phyloP scores from a whole-genome alignment of 2,888 invertebrate species.

The Ophonus ardosiacus region DNA sequence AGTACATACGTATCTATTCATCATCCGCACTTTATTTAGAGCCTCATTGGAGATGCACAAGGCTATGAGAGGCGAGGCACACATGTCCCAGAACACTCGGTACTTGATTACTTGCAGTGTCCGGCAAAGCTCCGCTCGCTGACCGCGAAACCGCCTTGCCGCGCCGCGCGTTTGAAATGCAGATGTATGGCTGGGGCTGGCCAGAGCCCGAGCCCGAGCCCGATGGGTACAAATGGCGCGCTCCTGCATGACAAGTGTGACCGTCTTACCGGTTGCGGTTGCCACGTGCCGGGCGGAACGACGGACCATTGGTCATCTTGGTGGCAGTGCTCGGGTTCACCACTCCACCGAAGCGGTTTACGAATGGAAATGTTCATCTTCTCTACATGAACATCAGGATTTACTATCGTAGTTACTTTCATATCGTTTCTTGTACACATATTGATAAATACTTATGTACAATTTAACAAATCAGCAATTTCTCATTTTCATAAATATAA shows the following conservation, averaged over 20 bases:
- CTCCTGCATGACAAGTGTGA: conserved; percentile 74
- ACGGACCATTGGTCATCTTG: conserved; percentile 52
- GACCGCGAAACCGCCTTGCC: conserved; percentile 41
- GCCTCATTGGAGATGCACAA: conserved; percentile 7
- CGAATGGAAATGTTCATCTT: too few species aligned
- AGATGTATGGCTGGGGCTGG: conserved; percentile 52
- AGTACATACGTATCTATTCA: conserved; percentile 16
- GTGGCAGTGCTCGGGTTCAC: not conserved
- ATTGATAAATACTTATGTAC: too few species aligned
- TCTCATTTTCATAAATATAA: too few species aligned
- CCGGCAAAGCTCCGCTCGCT: not conserved
- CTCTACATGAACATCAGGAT: too few species aligned
- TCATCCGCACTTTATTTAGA: conserved; percentile 13
- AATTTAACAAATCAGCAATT: too few species aligned
- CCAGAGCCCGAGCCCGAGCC: not conserved
- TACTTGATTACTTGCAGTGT: conserved; percentile 26
- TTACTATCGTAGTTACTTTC: too few species aligned
- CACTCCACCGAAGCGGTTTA: too few species aligned
- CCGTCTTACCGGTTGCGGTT: conserved; percentile 71
- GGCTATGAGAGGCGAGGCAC: conserved; percentile 13
- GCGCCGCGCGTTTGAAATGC: conserved; percentile 55
- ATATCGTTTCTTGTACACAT: too few species aligned
- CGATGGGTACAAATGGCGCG: conserved; percentile 73
- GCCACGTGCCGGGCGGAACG: conserved; percentile 48
- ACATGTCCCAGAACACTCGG: conserved; percentile 1